Conservation (phyloP, 2,888 invertebrate genomes). For the Andrena bicolor region DNA sequence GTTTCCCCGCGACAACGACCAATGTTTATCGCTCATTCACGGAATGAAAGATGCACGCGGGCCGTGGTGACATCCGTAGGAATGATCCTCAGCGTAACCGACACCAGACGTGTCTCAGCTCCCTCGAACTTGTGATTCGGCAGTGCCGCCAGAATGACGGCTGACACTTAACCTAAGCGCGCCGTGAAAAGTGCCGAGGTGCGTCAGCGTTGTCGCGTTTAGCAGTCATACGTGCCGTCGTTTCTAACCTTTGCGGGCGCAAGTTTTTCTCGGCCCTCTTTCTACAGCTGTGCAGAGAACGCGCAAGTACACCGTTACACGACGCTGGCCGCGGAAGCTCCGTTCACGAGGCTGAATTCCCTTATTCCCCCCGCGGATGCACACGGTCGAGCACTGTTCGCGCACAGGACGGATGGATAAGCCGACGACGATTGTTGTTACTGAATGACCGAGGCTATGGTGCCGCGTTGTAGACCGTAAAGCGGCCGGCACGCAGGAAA, state of each 20-base stretch:
- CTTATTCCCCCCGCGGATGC: neutral
- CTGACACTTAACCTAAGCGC: constrained; percentile 56
- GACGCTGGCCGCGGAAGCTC: constrained; percentile 12
- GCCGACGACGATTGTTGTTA: constrained; percentile 13
- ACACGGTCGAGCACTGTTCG: constrained; percentile 24
- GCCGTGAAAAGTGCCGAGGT: constrained; percentile 29
- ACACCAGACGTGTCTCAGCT: constrained; percentile 4
- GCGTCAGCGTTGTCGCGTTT: constrained; percentile 11
- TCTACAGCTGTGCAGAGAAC: constrained; percentile 6
- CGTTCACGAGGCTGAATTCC: too few species aligned
- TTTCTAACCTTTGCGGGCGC: constrained; percentile 35
- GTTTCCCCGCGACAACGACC: constrained; percentile 15
- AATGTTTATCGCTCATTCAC: constrained; percentile 16
- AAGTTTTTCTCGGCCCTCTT: neutral
- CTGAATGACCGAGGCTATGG: constrained; percentile 52
- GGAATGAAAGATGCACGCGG: constrained; percentile 1
- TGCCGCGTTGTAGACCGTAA: constrained; percentile 63
- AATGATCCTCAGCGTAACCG: constrained; percentile 21
- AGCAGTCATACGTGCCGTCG: neutral
- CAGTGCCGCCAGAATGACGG: constrained; percentile 4
- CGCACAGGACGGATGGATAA: constrained; percentile 43
- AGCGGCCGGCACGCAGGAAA: constrained; percentile 64
- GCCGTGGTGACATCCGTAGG: neutral
- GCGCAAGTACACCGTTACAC: constrained; percentile 23
- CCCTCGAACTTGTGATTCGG: constrained; percentile 31